Conservation (phyloP, 1,140 invertebrate genomes). For the Alviniconcha marisindica region DNA sequence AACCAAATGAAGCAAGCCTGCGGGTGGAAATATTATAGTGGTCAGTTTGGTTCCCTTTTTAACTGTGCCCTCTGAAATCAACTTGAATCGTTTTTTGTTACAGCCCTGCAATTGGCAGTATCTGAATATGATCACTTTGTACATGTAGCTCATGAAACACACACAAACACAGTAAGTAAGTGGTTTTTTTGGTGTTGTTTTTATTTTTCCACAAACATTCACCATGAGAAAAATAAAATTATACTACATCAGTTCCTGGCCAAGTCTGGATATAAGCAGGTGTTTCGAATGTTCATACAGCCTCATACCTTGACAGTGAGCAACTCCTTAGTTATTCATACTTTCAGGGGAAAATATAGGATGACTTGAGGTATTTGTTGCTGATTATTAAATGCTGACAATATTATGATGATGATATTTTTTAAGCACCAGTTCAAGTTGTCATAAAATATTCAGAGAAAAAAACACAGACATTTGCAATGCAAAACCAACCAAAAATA, state of each 20-base stretch:
- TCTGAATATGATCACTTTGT: too few relatives aligned
- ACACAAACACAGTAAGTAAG: too few relatives aligned
- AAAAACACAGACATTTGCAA: neutral
- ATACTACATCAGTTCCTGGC: slow-evolving; percentile 34
- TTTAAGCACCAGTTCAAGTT: slow-evolving; percentile 18
- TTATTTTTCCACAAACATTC: slow-evolving; percentile 30
- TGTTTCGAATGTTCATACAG: slow-evolving; percentile 43
- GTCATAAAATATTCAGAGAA: neutral
- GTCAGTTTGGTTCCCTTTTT: too few relatives aligned
- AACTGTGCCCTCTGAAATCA: too few relatives aligned
- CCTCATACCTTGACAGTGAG: slow-evolving; percentile 19
- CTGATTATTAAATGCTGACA: neutral
- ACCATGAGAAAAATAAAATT: slow-evolving; percentile 31
- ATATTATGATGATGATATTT: neutral
- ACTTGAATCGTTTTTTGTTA: too few relatives aligned
- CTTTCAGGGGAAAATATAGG: neutral
- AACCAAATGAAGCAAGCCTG: too few relatives aligned
- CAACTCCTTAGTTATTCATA: slow-evolving; percentile 4
- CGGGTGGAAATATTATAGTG: too few relatives aligned
- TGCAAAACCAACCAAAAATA: neutral
- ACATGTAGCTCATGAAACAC: too few relatives aligned
- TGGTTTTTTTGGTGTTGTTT: neutral
- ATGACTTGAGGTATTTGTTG: slow-evolving; percentile 16
- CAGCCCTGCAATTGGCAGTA: too few relatives aligned
- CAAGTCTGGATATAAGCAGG: slow-evolving; percentile 31